These are phyloP conservation scores for Desoria tigrina DNA, from an alignment of 2,888 invertebrate species.

Conservation along the genomic window DNA sequence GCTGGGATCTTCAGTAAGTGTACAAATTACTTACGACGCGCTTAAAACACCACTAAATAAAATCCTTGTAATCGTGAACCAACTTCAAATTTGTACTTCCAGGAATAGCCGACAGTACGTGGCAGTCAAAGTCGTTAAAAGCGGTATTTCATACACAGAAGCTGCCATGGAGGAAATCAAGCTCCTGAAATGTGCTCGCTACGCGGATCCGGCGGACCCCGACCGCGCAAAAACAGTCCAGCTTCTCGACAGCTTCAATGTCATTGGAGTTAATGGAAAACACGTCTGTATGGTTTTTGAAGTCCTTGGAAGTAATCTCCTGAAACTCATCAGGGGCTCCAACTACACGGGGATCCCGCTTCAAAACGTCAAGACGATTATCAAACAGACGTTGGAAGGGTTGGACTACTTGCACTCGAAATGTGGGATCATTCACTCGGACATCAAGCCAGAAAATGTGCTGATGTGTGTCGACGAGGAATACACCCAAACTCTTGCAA, in stretches of 20 bases:
- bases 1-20: slow-evolving; percentile 71
- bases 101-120: slow-evolving; percentile 79
- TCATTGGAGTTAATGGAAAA: slow-evolving; percentile 94
- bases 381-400: slow-evolving; percentile 82
- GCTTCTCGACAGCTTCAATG: slow-evolving; percentile 96
- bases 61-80: not conserved
- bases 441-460: slow-evolving; percentile 69
- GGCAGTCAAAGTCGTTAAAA: slow-evolving; percentile 98
- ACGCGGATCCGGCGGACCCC: slow-evolving; percentile 87
- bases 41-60: too few relatives aligned
- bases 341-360: slow-evolving; percentile 97
- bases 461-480: slow-evolving; percentile 66
- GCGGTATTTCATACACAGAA: slow-evolving; percentile 97
- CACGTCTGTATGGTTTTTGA: slow-evolving; percentile 99
- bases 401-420: slow-evolving; percentile 76
- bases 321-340: slow-evolving; percentile 96
- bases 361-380: slow-evolving; percentile 92
- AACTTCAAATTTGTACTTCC: slow-evolving; percentile 36
- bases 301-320: slow-evolving; percentile 95
- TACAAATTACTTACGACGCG: not conserved
- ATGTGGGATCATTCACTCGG: slow-evolving; percentile 65
- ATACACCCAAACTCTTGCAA: slow-evolving; percentile 65
- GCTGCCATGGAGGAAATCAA: slow-evolving; percentile 99
- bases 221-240: slow-evolving; percentile 96
- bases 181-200: slow-evolving; percentile 90